Base-by-base conservation (phyloP, 2,797 vertebrate species). In the Pelobates cultripes region DNA sequence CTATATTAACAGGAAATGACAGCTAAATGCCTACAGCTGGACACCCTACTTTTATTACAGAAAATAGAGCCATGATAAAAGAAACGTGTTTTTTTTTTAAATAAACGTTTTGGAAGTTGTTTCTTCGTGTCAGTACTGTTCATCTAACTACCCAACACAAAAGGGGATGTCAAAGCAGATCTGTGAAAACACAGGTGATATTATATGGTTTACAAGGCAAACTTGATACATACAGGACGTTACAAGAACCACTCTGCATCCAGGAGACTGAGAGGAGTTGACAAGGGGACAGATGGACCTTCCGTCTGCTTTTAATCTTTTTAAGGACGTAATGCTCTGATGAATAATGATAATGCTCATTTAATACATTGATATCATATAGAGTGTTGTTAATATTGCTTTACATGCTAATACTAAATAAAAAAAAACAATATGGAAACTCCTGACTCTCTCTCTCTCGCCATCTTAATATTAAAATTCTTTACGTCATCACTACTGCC, bases 251-350 rank as follows among this genome's bases (percentile, higher is more conserved):
- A 14, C 17, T 64, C 43, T 75, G n/a, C 72, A 63, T n/a, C 44
- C 17, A 45, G 6, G 55, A 75, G 14, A 61, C 43, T 44, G 53
- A 60, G 67, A n/a, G 51, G 12, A 9, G 66, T 60, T 60, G 67
- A 70, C 53, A 28, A 12, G 55, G n/a, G 76, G 76, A 77, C 75
- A 77, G 75, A 77, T 77, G 75, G 76, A 70, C 67, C 8, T 61
- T 61, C 67, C 67, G 70, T 78, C 76, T 78, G 67, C 67, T 55
- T 78, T 57, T 60, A 9, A 70, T 78, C 41, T 69, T 78, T 14
- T 45, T 28, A 68, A 78, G 67, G 51, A 42, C 40, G 57, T 2
- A 63, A 13, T 43, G 55, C 57, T 45, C 40, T 17, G 43, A 75
- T 64, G 42, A 78, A 45, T 60, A 70, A 61, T 41, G 41, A 7